These are phyloP conservation scores for Drosophila leontia DNA, from an alignment of 1,140 invertebrate genomes.

Conservation along the genomic window DNA sequence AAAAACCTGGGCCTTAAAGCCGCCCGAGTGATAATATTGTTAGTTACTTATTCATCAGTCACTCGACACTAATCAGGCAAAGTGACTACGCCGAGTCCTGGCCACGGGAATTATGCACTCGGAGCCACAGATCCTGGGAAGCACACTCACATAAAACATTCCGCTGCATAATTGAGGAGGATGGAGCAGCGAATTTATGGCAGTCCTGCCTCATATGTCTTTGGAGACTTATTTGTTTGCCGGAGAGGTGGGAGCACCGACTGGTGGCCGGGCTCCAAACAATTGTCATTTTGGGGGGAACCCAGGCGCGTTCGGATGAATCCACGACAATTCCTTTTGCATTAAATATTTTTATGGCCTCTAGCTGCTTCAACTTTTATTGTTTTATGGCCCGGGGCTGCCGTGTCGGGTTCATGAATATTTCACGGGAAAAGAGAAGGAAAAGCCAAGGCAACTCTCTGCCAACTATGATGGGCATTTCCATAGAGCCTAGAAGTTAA, in stretches of 20 bases:
- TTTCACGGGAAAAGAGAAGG: constrained; percentile 66
- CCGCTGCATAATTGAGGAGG: constrained; percentile 77
- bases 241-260: background rate
- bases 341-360: constrained; percentile 80
- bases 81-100: constrained; percentile 64
- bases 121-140: constrained; percentile 10
- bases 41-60: constrained; percentile 73
- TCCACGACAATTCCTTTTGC: constrained; percentile 73
- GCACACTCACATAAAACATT: constrained; percentile 69
- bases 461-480: constrained; percentile 46
- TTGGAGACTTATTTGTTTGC: constrained; percentile 75
- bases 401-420: constrained; percentile 70
- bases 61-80: constrained; percentile 78
- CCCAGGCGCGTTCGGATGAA: constrained; percentile 2
- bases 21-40: constrained; percentile 52
- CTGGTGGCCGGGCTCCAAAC: constrained; percentile 13
- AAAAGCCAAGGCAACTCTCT: constrained; percentile 10
- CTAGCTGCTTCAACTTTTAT: constrained; percentile 64
- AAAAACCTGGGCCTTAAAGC: constrained; percentile 20
- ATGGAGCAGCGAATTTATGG: constrained; percentile 69
- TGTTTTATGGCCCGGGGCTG: constrained; percentile 68
- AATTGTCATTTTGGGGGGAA: constrained; percentile 61
- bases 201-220: constrained; percentile 74
- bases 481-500: constrained; percentile 74
- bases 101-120: constrained; percentile 66